These are phyloP conservation scores for Oriolus oriolus DNA, from an alignment of 2,113 vertebrate genomes.

Conservation along the genomic window DNA sequence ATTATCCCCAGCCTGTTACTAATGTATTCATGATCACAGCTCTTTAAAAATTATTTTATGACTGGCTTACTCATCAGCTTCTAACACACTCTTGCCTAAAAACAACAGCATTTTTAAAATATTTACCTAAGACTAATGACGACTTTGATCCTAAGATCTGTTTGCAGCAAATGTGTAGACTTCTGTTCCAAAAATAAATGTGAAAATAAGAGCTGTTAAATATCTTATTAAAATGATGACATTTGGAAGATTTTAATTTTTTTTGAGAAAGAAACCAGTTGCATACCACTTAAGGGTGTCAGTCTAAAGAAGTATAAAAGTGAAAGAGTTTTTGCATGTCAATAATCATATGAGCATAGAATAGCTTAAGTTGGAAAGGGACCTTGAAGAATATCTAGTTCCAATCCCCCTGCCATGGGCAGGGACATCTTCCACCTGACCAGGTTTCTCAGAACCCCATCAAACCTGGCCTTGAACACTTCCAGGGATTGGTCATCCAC, in stretches of 20 bases:
- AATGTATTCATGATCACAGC: conserved; percentile 5
- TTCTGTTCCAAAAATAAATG: background rate
- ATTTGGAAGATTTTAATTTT: background rate
- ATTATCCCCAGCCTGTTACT: background rate
- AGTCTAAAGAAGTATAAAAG: background rate
- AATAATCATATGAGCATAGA: background rate
- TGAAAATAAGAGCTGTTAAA: background rate
- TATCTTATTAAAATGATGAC: background rate
- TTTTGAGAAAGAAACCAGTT: background rate
- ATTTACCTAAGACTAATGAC: background rate
- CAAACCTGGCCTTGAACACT: background rate
- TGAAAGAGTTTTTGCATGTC: background rate
- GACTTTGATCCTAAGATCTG: background rate
- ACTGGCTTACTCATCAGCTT: background rate
- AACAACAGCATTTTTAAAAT: background rate
- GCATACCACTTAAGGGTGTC: background rate
- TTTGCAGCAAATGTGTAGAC: background rate
- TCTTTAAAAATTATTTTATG: conserved; percentile 3
- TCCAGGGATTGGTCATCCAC: no score
- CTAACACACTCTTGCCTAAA: background rate
- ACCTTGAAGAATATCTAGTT: background rate
- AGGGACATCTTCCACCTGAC: background rate
- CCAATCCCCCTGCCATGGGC: background rate
- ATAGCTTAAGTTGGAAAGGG: background rate
- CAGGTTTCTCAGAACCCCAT: background rate